Percentiles rank a stretch among this genome's conserved stretches.
These are phyloP conservation scores for Percopsis transmontana DNA, from an alignment of 2,113 vertebrate species.

Conservation along the genomic window DNA sequence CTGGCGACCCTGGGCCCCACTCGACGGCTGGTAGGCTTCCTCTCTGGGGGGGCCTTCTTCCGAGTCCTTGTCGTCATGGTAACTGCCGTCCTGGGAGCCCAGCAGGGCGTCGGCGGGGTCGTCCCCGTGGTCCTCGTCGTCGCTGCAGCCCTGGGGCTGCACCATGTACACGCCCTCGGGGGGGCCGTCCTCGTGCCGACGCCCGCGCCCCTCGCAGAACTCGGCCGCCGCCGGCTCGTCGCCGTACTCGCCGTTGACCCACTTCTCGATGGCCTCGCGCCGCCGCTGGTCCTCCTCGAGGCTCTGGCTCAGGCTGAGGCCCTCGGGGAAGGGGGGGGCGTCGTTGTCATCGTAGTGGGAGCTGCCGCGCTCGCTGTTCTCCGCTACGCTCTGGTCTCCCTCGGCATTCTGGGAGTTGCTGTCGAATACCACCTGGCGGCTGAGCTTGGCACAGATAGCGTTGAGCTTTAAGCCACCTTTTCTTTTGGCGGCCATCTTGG, in stretches of 20 bases:
- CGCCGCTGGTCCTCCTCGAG: constrained; percentile 92
- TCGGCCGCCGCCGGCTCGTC: constrained; percentile 80
- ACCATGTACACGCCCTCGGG: constrained; percentile 98
- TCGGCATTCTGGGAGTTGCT: constrained; percentile 83
- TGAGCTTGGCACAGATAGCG: constrained; percentile 99
- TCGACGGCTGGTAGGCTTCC: constrained; percentile 70
- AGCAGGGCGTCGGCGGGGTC: constrained; percentile 81
- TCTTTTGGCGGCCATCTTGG: constrained; percentile 98
- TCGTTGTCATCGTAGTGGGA: constrained; percentile 80
- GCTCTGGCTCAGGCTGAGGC: constrained; percentile 79
- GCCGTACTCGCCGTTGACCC: constrained; percentile 96
- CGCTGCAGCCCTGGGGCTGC: constrained; percentile 96
- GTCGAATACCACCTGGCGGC: constrained; percentile 96
- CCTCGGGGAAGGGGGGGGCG: constrained; percentile 76
- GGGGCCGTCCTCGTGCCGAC: constrained; percentile 80
- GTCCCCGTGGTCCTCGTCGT: constrained; percentile 87
- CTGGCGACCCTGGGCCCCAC: constrained; percentile 66
- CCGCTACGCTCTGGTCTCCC: constrained; percentile 80
- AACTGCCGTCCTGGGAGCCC: constrained; percentile 78
- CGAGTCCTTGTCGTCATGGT: constrained; percentile 82
- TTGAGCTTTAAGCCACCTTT: constrained; percentile 99
- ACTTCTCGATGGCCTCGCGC: constrained; percentile 97
- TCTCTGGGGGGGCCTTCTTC: constrained; percentile 83
- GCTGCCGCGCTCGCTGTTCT: constrained; percentile 82
- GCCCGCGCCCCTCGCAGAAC: constrained; percentile 67